Conservation (phyloP, 1,140 invertebrate genomes). For the Tribolium madens region DNA sequence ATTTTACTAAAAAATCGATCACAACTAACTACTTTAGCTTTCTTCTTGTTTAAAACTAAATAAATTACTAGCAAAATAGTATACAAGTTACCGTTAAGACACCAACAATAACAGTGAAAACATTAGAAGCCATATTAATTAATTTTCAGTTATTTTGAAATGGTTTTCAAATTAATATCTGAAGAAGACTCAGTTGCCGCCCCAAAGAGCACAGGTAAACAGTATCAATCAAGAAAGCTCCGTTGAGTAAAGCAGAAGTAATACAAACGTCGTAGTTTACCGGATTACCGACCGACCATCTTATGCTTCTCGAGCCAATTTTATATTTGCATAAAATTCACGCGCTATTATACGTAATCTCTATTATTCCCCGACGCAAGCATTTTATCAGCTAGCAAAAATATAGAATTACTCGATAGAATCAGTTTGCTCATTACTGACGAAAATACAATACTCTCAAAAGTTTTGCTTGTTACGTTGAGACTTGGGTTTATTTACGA, state of each 20-base stretch:
- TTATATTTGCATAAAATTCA: slow-evolving; percentile 7
- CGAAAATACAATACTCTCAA: slow-evolving; percentile 17
- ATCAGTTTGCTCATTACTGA: slow-evolving; percentile 29
- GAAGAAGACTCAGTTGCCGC: background rate
- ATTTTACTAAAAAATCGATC: background rate
- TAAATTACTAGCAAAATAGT: too few species aligned
- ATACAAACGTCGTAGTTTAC: background rate
- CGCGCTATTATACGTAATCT: slow-evolving; percentile 17
- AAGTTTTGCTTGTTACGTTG: slow-evolving; percentile 31
- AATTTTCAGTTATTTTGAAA: background rate
- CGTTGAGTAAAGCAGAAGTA: slow-evolving; percentile 11
- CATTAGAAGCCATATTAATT: slow-evolving; percentile 1
- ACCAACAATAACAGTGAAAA: background rate
- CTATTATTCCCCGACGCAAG: background rate
- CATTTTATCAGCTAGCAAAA: background rate
- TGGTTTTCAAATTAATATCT: background rate
- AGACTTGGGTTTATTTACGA: slow-evolving; percentile 14
- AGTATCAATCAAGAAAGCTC: slow-evolving; percentile 14
- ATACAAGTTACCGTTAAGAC: too few species aligned
- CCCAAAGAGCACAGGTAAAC: slow-evolving; percentile 19
- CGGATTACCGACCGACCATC: background rate
- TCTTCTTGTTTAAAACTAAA: too few species aligned
- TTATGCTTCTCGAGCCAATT: slow-evolving; percentile 1
- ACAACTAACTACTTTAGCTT: too few species aligned
- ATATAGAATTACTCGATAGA: slow-evolving; percentile 26